Evolutionary conservation across 2,797 vertebrate species (phyloP), one percentile per base, ranked within the genome.

Genomic region (Acestrorhynchus altus): DNA sequence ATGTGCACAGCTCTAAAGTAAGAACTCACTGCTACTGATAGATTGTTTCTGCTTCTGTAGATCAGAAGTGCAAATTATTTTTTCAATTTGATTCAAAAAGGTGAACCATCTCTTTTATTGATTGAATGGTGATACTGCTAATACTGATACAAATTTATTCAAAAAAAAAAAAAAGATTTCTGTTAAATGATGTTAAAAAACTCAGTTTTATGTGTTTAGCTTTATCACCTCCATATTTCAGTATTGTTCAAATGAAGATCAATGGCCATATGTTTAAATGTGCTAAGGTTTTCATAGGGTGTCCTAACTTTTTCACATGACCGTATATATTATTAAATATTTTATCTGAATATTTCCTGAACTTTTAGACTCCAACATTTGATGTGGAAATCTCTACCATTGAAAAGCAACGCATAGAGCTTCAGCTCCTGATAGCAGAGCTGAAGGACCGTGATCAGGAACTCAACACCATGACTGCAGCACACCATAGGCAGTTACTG

Each of bases 361-460:
- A 18, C 5, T 64, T 49, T 6, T 35, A 95, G 94, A 87, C 85
- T 57, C 74, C 72, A 13, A 84, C 78, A 44, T 87, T 80, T 0
- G 87, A 90, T 51, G 52, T 84, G 67, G 94, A 94, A 64, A 76
- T 74, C 81, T 86, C 81, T 82, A 94, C 91, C 49, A 85, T 94
- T 54, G 92, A 93, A 89, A 94, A 91, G 52, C 95, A 96, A 82
- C 91, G 94, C 77, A 92, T 85, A 74, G 96, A 98, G 80, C 92
- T 97, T 7, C 95, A 95, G 89, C 84, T 96, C 76, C 90, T 98
- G 74, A 91, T 96, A 47, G 85, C 90, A 0, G 95, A 97, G 72
- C 87, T 97, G 74, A 95, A 95, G 84, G 95, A 96, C 71, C 87
- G 94, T 0, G 96, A 97, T 42, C 81, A 79, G 74, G 96, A 98